Evolutionary conservation across 2,797 vertebrate species (phyloP).

Genomic region (Pipistrellus kuhlii): DNA sequence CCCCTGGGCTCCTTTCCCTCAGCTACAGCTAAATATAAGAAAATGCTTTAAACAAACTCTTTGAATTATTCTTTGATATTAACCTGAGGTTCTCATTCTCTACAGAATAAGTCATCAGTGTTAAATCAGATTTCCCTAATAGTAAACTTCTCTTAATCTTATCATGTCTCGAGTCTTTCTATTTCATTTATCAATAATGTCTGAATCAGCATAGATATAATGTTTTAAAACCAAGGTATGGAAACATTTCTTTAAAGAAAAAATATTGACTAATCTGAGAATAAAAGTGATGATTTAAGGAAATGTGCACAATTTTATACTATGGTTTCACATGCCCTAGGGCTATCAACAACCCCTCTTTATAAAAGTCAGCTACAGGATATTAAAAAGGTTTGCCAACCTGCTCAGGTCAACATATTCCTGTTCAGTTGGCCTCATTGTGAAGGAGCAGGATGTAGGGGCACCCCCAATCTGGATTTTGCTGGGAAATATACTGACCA

Average conservation of each 20-base stretch:
- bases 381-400: not conserved
- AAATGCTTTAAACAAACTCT: not conserved
- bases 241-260: not conserved
- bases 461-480: not conserved
- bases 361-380: not conserved
- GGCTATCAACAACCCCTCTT: not conserved
- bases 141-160: not conserved
- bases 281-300: not conserved
- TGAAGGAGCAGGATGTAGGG: too few species aligned
- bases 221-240: not conserved
- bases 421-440: not conserved
- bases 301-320: not conserved
- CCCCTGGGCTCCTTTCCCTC: not conserved
- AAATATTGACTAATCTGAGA: not conserved
- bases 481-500: not conserved
- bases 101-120: not conserved
- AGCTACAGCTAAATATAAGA: not conserved
- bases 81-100: not conserved
- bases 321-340: not conserved
- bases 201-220: not conserved
- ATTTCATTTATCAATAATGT: not conserved
- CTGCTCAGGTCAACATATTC: not conserved
- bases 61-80: not conserved
- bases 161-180: not conserved
- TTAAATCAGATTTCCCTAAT: not conserved